phyloP scores from a whole-genome alignment of 1,140 invertebrate species.

The Euglossa dilemma region DNA sequence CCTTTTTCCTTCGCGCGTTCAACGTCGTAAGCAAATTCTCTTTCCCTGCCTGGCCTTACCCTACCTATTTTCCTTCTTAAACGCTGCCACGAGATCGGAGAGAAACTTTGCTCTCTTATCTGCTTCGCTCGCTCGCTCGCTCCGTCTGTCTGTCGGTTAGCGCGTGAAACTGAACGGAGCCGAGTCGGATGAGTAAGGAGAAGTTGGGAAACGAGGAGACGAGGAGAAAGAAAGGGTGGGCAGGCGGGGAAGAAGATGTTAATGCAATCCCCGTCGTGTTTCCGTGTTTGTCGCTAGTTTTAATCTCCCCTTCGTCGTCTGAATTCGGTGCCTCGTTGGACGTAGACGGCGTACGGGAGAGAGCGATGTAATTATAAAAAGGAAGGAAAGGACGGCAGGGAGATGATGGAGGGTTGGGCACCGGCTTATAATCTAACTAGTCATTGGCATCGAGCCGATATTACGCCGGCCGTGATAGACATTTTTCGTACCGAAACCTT shows the following conservation, averaged over 20 bases:
- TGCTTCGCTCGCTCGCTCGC: constrained; percentile 26
- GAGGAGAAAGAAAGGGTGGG: neutral
- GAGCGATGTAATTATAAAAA: constrained; percentile 69
- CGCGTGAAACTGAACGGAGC: constrained; percentile 37
- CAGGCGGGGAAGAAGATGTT: constrained; percentile 16
- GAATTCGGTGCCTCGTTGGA: constrained; percentile 54
- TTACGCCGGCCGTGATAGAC: constrained; percentile 55
- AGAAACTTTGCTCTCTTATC: constrained; percentile 65
- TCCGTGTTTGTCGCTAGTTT: constrained; percentile 66
- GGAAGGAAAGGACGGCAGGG: constrained; percentile 48
- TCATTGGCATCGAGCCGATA: constrained; percentile 59
- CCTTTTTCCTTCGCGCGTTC: constrained; percentile 8
- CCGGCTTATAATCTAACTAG: constrained; percentile 60
- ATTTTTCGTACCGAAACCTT: constrained; percentile 54
- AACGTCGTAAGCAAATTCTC: constrained; percentile 10
- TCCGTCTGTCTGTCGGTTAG: neutral
- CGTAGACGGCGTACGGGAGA: constrained; percentile 5
- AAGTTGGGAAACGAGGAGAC: constrained; percentile 11
- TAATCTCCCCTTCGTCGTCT: constrained; percentile 55
- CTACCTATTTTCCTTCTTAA: constrained; percentile 5
- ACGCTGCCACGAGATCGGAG: constrained; percentile 29
- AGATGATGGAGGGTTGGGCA: constrained; percentile 47
- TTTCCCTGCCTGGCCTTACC: neutral
- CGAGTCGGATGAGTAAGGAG: constrained; percentile 56
- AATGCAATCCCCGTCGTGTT: constrained; percentile 42